These are phyloP conservation scores for Marmota flaviventris DNA, from an alignment of 2,113 vertebrate species.

Conservation along the genomic window DNA sequence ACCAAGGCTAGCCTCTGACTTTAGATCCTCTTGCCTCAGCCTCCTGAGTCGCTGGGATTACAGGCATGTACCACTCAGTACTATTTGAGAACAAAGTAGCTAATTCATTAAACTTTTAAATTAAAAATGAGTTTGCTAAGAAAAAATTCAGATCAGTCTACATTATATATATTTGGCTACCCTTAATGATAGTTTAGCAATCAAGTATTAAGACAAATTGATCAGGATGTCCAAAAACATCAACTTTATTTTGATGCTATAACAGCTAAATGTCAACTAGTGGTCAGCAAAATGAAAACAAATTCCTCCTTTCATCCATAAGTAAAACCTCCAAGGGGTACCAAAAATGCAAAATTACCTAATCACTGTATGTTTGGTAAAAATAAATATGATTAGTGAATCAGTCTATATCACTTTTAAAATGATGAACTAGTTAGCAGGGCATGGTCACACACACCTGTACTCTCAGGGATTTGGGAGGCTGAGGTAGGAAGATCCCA, in stretches of 20 bases:
- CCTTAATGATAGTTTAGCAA: conserved; percentile 45
- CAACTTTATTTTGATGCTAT: conserved; percentile 29
- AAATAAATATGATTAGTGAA: conserved; percentile 53
- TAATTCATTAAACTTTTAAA: conserved; percentile 54
- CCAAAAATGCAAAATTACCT: conserved; percentile 38
- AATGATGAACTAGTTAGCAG: conserved; percentile 16
- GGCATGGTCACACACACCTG: no score
- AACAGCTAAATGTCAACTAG: conserved; percentile 17
- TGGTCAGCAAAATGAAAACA: conserved; percentile 40
- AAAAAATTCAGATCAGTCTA: not conserved
- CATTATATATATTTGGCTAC: not conserved
- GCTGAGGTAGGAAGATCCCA: no score
- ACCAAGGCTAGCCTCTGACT: not conserved
- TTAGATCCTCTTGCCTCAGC: not conserved
- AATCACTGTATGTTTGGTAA: conserved; percentile 11
- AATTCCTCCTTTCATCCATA: not conserved
- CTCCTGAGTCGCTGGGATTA: not conserved
- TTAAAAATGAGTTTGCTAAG: conserved; percentile 21
- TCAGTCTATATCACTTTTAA: conserved; percentile 16
- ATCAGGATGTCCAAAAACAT: conserved; percentile 22
- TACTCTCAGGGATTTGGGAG: no score
- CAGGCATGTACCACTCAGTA: not conserved
- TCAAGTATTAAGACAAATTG: conserved; percentile 52
- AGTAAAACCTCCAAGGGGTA: conserved; percentile 26
- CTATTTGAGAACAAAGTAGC: not conserved